phyloP scores from a whole-genome alignment of 2,113 vertebrate species.

The Sinocyclocheilus anophthalmus region DNA sequence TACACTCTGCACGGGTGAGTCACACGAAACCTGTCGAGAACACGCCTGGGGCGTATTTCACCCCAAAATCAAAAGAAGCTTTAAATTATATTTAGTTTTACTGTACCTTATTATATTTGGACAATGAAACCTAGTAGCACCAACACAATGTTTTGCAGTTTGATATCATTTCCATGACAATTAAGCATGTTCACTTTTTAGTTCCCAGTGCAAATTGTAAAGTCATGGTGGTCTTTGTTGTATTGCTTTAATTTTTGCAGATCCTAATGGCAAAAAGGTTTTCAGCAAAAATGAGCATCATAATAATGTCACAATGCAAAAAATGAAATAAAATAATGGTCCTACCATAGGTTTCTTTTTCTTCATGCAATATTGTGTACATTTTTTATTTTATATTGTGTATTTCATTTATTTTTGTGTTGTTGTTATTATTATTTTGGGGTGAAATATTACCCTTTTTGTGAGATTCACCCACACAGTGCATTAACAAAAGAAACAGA shows the following conservation, averaged over 20 bases:
- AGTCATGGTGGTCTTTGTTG: not conserved
- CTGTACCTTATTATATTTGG: not conserved
- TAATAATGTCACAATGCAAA: not conserved
- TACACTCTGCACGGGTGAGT: not conserved
- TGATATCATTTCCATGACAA: too few species aligned
- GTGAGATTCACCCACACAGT: not conserved
- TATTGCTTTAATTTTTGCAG: not conserved
- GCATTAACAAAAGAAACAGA: not conserved
- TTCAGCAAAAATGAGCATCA: not conserved
- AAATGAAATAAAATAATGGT: not conserved
- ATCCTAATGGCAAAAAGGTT: not conserved
- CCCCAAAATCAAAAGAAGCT: not conserved
- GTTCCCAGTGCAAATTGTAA: too few species aligned
- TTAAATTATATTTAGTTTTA: not conserved
- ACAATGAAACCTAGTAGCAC: not conserved
- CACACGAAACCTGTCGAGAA: not conserved
- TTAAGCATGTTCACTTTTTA: too few species aligned
- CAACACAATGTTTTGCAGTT: not conserved
- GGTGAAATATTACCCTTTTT: not conserved
- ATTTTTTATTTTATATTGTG: not conserved
- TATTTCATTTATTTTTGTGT: not conserved
- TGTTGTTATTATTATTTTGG: not conserved
- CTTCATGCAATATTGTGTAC: not conserved
- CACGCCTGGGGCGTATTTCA: not conserved
- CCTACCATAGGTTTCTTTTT: not conserved